Evolutionary conservation across 2,888 invertebrate species (phyloP).

Genomic region (Cryptocheilus praepositus): DNA sequence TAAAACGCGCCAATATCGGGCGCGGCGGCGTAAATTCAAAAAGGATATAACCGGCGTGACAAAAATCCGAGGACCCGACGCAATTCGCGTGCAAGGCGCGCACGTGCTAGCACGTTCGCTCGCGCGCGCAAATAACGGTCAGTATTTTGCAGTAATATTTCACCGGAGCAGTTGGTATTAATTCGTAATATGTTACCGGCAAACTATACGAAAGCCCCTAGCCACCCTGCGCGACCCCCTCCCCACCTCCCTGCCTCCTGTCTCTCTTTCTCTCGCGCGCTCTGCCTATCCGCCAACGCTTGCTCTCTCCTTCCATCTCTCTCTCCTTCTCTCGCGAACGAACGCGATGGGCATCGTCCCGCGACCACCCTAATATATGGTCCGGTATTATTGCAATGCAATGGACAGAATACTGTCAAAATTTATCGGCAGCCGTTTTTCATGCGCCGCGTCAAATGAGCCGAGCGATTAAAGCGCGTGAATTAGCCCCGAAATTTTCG

Average conservation of each 20-base stretch:
- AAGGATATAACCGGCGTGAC: constrained; percentile 6
- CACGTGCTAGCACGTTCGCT: constrained; percentile 32
- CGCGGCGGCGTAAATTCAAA: constrained; percentile 3
- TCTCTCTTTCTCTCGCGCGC: constrained; percentile 17
- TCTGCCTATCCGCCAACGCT: constrained; percentile 50
- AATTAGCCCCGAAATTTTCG: constrained; percentile 69
- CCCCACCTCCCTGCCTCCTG: constrained; percentile 19
- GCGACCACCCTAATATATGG: constrained; percentile 73
- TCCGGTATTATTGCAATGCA: constrained; percentile 75
- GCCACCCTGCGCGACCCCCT: constrained; percentile 29
- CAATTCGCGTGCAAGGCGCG: constrained; percentile 41
- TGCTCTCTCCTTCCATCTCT: constrained; percentile 16
- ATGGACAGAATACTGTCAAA: constrained; percentile 75
- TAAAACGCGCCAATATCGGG: constrained; percentile 19
- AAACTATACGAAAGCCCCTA: constrained; percentile 70
- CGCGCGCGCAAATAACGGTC: constrained; percentile 72
- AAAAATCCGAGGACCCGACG: constrained; percentile 44
- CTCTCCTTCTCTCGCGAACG: constrained; percentile 23
- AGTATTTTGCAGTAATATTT: constrained; percentile 75
- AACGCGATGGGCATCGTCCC: constrained; percentile 55
- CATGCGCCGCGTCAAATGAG: constrained; percentile 73
- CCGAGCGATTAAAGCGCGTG: constrained; percentile 72
- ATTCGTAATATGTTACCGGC: constrained; percentile 75
- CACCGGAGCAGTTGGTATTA: constrained; percentile 75
- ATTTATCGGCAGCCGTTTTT: constrained; percentile 75